Evolutionary conservation across 2,797 vertebrate genomes (phyloP), one percentile per base, ranked within the genome.

Genomic region (Chiroxiphia lanceolata): DNA sequence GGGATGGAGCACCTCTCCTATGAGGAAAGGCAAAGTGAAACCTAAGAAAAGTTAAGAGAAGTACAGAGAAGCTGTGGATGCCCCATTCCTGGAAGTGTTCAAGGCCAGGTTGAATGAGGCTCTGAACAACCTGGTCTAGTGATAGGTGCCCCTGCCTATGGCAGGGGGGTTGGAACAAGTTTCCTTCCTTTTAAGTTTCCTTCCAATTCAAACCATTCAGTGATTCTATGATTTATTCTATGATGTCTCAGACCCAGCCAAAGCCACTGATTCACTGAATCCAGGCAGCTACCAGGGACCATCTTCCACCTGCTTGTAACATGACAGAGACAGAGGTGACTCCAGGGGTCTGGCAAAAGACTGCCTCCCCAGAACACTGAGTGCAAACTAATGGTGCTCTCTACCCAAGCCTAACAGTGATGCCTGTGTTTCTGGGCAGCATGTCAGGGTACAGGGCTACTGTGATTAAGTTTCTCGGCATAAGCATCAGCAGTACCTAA

Each of bases 1-100:
- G n/a, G 23, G 33, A 0, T 38, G 29, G 45, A 81, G 29, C 1
- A 53, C 1, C 9, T 15, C 1, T 6, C 8, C n/a, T 40, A 1
- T 16, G 31, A 31, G 31, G 17, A 53, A 9, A 75, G 26, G 14
- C 10, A 26, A 31, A 60, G 6, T 19, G 9, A 40, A 29, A 61
- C 13, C 12, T 38, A 40, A 31, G 19, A 40, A 61, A 61, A 61
- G 8, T 5, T 29, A 61, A 18, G 25, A 36, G 27, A 40, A 38
- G 12, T 61, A 29, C 26, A 40, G 38, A 61, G 47, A 53, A 8
- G 7, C 2, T 40, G 14, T 47, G 29, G 25, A 7, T 75, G 13
- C 3, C 17, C 13, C 16, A 34, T 15, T 17, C 3, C 17, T 34
- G 12, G 10, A 7, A 68, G 12, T 36, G 26, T 3, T 9, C 54